Base-by-base conservation (phyloP, 2,888 invertebrate species). In the Calameuta idolon region DNA sequence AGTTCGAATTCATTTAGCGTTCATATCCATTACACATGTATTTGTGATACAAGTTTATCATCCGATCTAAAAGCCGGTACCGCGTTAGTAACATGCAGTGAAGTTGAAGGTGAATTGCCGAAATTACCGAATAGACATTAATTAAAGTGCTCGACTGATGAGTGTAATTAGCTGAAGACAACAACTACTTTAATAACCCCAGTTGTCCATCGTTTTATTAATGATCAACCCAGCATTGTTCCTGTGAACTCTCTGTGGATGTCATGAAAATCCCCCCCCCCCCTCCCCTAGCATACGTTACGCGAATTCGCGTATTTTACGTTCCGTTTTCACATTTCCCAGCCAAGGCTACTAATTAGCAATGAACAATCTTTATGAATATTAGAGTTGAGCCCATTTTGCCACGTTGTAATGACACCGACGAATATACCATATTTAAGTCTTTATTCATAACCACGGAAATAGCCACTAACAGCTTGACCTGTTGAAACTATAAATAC, bases 81-180 rank as follows among this genome's bases (percentile, higher is more conserved):
- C 55, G 55, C 55, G 55, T 23, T 55, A 55, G 30, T 31, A 74
- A 30, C 34, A 1, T 35, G 9, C 68, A n/a, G 34, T 34, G 15
- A 69, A 30, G n/a, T 74, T 30, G 69, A 33, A 75, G 68, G 68
- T 9, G 68, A 69, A 74, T 74, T 69, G 73, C n/a, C 69, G 74
- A 77, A 74, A 77, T 77, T 77, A 77, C 77, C 74, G 74, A 77
- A 69, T 77, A 77, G 74, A 77, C 73, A 77, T 77, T 77, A 77
- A 77, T 77, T 77, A 77, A 69, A 74, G 69, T 69, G 74, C 73
- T 77, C 71, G 69, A 69, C 77, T 77, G 77, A 69, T 74, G 77
- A 74, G 69, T 77, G 71, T 77, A 77, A 77, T 77, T 77, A 74
- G 74, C 74, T 69, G 68, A 74, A 77, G 33, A 74, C 74, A 69